A percentile compares a stretch with the other conserved stretches of the same genome.
Evolutionary conservation across 2,888 invertebrate species (phyloP).

Genomic region (Aphodius granarius): DNA sequence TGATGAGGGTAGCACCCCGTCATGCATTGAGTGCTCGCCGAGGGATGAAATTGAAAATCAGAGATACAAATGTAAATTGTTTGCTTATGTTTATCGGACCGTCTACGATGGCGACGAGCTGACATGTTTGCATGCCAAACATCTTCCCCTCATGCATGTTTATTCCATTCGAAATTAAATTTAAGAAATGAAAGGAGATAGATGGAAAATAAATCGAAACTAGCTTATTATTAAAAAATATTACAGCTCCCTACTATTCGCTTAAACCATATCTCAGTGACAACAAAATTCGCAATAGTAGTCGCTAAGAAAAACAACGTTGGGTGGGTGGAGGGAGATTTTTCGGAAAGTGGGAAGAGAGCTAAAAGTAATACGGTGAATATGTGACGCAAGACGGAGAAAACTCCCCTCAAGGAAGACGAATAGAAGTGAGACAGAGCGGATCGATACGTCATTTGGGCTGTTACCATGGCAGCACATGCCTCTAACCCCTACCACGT

Average conservation of each 20-base stretch:
- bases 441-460: constrained; percentile 59
- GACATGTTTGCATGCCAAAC: constrained; percentile 22
- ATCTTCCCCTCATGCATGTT: constrained; percentile 26
- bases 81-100: constrained; percentile 18
- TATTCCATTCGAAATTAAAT: constrained; percentile 37
- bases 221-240: constrained; percentile 29
- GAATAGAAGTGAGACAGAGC: constrained; percentile 49
- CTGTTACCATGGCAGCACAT: constrained; percentile 58
- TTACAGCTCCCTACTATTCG: constrained; percentile 28
- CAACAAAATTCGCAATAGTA: constrained; percentile 47
- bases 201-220: constrained; percentile 31
- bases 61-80: constrained; percentile 8
- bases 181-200: constrained; percentile 31
- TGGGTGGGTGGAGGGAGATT: constrained; percentile 16
- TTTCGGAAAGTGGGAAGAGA: constrained; percentile 33
- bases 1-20: not conserved
- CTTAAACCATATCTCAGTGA: constrained; percentile 33
- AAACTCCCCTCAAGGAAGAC: constrained; percentile 41
- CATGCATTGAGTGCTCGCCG: not conserved
- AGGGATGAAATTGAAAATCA: not conserved
- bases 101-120: not conserved
- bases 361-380: constrained; percentile 56
- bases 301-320: constrained; percentile 50
- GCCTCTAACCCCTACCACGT: constrained; percentile 49
- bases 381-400: constrained; percentile 54